A percentile compares a stretch with the other conserved stretches of the same genome.
phyloP scores from a whole-genome alignment of 2,797 vertebrate species.

The Falco naumanni region DNA sequence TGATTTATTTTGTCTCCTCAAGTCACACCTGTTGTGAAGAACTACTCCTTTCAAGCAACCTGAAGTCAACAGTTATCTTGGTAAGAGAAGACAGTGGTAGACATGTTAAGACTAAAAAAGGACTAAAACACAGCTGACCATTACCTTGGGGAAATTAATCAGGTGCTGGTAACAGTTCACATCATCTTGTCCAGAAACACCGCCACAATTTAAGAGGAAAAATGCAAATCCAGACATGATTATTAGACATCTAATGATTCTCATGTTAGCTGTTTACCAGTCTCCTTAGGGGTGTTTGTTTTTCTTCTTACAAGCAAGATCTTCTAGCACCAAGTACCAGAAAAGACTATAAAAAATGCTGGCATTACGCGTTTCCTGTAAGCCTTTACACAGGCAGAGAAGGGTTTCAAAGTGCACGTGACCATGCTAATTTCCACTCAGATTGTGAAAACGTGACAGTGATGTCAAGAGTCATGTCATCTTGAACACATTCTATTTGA shows the following conservation, averaged over 20 bases:
- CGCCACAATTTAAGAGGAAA: neutral
- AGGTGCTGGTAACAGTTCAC: neutral
- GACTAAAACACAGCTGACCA: neutral
- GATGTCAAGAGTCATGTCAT: neutral
- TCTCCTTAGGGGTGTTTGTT: neutral
- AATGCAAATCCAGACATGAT: neutral
- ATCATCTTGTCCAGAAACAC: neutral
- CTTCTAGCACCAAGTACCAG: neutral
- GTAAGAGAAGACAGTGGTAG: neutral
- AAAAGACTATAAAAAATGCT: neutral
- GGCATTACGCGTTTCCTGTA: neutral
- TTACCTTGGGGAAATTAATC: neutral
- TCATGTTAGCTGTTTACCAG: neutral
- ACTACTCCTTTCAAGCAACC: slow-evolving; percentile 2
- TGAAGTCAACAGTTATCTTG: slow-evolving; percentile 38
- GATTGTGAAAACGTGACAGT: neutral
- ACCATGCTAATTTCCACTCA: neutral
- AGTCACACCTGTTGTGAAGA: slow-evolving; percentile 8
- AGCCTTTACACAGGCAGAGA: neutral
- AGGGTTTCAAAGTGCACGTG: neutral
- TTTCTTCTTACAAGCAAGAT: neutral
- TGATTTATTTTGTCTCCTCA: slow-evolving; percentile 49
- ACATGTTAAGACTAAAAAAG: neutral
- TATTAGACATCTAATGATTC: neutral
- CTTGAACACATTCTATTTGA: neutral